A percentile compares a stretch with the other conserved stretches of the same genome.
phyloP scores from a whole-genome alignment of 2,113 vertebrate species.

The Siphamia tubifer region DNA sequence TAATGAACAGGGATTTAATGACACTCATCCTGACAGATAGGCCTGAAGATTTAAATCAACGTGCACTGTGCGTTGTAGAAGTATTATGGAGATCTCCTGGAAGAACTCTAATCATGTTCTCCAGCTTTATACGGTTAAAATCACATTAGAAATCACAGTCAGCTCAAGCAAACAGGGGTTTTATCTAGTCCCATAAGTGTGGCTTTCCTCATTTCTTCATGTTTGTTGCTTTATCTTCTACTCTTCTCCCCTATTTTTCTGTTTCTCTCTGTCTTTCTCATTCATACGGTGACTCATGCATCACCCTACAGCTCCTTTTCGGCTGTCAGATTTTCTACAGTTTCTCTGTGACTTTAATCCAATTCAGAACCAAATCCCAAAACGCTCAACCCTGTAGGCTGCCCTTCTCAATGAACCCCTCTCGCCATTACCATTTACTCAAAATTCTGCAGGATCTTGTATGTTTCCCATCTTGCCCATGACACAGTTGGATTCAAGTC shows the following conservation, averaged over 20 bases:
- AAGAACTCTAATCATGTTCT: constrained; percentile 25
- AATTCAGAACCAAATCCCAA: constrained; percentile 66
- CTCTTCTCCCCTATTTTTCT: constrained; percentile 12
- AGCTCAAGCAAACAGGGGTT: constrained; percentile 23
- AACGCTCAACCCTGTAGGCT: constrained; percentile 53
- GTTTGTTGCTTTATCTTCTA: constrained; percentile 13
- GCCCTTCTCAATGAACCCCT: constrained; percentile 57
- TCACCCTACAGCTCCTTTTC: constrained; percentile 59
- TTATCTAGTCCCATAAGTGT: constrained; percentile 10
- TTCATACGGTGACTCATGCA: constrained; percentile 55
- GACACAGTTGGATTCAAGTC: constrained; percentile 2
- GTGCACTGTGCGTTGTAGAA: not conserved
- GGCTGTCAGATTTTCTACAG: constrained; percentile 55
- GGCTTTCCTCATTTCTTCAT: constrained; percentile 26
- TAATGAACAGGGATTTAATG: constrained; percentile 43
- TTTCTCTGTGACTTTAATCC: constrained; percentile 61
- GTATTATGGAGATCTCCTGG: constrained; percentile 5
- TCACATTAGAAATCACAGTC: constrained; percentile 36
- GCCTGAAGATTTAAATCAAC: constrained; percentile 38
- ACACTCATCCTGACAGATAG: constrained; percentile 8
- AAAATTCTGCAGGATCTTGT: constrained; percentile 30
- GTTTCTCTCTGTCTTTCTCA: not conserved
- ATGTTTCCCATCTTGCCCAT: constrained; percentile 25
- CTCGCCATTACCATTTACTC: constrained; percentile 41
- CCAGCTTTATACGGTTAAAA: constrained; percentile 7